Evolutionary conservation across 1,140 invertebrate species (phyloP).

Genomic region (Triops cancriformis): DNA sequence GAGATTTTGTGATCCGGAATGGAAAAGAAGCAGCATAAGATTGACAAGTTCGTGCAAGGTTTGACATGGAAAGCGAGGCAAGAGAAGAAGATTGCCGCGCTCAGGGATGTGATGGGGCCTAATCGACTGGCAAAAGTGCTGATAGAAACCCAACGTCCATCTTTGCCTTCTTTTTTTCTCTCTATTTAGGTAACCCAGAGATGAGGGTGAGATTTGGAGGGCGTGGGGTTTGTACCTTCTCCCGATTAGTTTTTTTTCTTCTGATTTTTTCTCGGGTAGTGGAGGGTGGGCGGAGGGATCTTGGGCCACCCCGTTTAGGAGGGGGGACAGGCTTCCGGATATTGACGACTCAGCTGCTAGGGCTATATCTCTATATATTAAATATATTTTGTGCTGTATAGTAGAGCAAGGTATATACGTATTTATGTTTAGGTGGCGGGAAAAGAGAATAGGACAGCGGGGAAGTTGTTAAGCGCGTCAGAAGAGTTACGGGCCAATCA

Average conservation of each 20-base stretch:
- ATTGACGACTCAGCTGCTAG: not conserved
- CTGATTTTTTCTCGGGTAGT: not conserved
- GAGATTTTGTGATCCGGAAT: too few species aligned
- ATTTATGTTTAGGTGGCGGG: not conserved
- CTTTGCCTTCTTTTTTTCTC: not conserved
- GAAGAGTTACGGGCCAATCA: not conserved
- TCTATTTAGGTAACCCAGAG: not conserved
- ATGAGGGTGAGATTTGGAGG: too few species aligned
- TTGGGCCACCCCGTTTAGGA: not conserved
- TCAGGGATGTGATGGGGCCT: constrained; percentile 11
- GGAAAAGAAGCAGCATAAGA: not conserved
- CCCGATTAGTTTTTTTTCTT: not conserved
- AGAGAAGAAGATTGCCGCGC: not conserved
- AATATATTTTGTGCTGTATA: not conserved
- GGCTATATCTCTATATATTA: too few species aligned
- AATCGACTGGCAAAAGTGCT: constrained; percentile 9
- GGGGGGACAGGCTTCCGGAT: not conserved
- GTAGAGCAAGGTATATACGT: not conserved
- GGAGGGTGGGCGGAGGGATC: not conserved
- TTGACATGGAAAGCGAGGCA: not conserved
- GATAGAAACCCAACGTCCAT: constrained; percentile 6
- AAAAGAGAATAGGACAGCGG: not conserved
- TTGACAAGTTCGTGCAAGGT: constrained; percentile 10
- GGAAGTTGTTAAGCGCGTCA: not conserved
- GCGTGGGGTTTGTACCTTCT: not conserved